phyloP scores from a whole-genome alignment of 2,113 vertebrate genomes.

The Tricholaema leucomelas region DNA sequence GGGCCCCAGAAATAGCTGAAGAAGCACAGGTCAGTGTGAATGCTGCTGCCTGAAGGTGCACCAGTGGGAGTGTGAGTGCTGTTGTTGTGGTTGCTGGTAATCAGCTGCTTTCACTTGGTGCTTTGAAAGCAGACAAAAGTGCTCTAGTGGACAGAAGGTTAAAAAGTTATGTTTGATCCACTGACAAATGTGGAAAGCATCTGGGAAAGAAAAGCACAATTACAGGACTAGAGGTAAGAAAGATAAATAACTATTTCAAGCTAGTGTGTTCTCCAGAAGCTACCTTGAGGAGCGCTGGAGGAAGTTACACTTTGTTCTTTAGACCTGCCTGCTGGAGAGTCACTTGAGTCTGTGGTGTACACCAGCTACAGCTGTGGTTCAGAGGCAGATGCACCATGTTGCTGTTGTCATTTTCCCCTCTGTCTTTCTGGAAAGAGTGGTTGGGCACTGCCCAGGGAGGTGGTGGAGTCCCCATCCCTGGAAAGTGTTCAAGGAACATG shows the following conservation, averaged over 20 bases:
- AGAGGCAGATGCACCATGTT: not conserved
- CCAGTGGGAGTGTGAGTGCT: not conserved
- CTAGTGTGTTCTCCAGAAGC: not conserved
- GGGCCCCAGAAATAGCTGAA: not conserved
- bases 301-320: not conserved
- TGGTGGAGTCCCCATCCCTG: too few species aligned
- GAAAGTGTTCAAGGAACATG: too few species aligned
- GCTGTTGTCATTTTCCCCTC: not conserved
- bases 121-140: conserved; percentile 3
- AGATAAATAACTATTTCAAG: not conserved
- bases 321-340: not conserved
- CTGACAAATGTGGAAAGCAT: not conserved
- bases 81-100: not conserved
- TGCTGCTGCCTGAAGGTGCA: not conserved
- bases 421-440: not conserved
- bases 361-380: not conserved
- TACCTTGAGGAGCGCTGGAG: not conserved
- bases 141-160: not conserved
- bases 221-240: not conserved
- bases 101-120: not conserved
- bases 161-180: not conserved
- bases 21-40: not conserved
- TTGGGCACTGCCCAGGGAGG: too few species aligned
- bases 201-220: not conserved
- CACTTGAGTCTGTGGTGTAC: not conserved